Conservation (phyloP, 2,888 invertebrate genomes). For the Aphrophora alni region DNA sequence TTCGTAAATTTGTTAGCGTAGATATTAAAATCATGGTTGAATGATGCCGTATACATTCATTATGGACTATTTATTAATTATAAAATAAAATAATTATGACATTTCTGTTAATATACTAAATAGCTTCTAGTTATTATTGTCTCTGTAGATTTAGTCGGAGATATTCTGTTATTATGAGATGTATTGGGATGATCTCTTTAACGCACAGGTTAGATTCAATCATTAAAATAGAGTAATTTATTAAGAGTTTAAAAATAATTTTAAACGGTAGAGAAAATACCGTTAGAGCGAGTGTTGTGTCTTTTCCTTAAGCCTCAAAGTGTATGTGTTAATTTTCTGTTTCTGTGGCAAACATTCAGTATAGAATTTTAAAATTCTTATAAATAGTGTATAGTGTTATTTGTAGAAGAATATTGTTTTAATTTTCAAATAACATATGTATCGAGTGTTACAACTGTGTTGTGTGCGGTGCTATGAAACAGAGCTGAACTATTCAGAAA, state of each 20-base stretch:
- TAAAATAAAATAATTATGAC: constrained; percentile 18
- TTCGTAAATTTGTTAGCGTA: constrained; percentile 36
- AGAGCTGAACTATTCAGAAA: constrained; percentile 22
- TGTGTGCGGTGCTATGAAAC: constrained; percentile 35
- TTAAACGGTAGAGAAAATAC: background rate
- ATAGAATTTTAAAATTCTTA: constrained; percentile 29
- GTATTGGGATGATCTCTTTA: constrained; percentile 31
- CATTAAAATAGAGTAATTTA: constrained; percentile 30
- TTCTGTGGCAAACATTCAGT: background rate
- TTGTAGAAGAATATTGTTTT: constrained; percentile 1
- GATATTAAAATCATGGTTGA: background rate
- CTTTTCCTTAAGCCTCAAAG: background rate
- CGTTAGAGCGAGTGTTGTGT: background rate
- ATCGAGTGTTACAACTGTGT: constrained; percentile 7
- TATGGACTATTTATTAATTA: constrained; percentile 21
- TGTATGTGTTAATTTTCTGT: background rate
- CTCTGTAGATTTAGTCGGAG: constrained; percentile 23
- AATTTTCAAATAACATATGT: background rate
- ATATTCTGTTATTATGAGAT: constrained; percentile 21
- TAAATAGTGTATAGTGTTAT: constrained; percentile 40
- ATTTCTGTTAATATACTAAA: constrained; percentile 30
- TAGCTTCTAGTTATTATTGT: constrained; percentile 36
- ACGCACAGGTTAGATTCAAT: constrained; percentile 37
- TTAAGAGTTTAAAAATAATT: background rate
- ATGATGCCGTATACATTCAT: constrained; percentile 26